A percentile compares a stretch with the other conserved stretches of the same genome.
Conservation (phyloP, 2,888 invertebrate species). For the Lasiommata megera region DNA sequence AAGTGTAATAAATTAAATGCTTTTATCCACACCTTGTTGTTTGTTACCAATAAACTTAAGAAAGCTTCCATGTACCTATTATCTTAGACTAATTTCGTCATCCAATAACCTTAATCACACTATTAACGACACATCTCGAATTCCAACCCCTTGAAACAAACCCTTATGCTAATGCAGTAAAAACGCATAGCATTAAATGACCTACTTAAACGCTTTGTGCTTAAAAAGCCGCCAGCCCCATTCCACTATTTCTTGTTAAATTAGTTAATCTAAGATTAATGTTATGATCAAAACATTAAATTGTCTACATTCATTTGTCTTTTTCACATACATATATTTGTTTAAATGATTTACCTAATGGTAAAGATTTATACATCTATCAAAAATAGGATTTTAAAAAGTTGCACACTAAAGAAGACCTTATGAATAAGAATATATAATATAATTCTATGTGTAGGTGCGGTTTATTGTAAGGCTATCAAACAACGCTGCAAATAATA, state of each 20-base stretch:
- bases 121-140: constrained; percentile 49
- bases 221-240: constrained; percentile 42
- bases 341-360: too few species aligned
- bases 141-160: constrained; percentile 51
- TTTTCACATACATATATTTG: too few species aligned
- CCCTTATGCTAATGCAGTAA: constrained; percentile 63
- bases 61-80: constrained; percentile 12
- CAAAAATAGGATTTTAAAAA: too few species aligned
- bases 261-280: constrained; percentile 19
- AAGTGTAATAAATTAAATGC: constrained; percentile 45
- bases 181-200: constrained; percentile 60
- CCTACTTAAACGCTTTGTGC: constrained; percentile 54
- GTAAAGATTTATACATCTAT: too few species aligned
- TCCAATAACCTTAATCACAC: constrained; percentile 43
- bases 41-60: constrained; percentile 26
- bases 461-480: too few species aligned
- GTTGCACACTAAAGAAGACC: too few species aligned
- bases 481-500: too few species aligned
- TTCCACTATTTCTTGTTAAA: constrained; percentile 31
- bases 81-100: constrained; percentile 30
- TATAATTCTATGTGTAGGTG: too few species aligned
- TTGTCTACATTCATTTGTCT: too few species aligned
- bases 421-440: too few species aligned
- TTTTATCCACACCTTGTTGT: constrained; percentile 32
- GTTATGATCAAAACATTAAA: too few species aligned